Percentiles rank a stretch among this genome's conserved stretches.
Evolutionary conservation across 1,140 invertebrate genomes (phyloP).

Genomic region (Lordiphosa collinella): DNA sequence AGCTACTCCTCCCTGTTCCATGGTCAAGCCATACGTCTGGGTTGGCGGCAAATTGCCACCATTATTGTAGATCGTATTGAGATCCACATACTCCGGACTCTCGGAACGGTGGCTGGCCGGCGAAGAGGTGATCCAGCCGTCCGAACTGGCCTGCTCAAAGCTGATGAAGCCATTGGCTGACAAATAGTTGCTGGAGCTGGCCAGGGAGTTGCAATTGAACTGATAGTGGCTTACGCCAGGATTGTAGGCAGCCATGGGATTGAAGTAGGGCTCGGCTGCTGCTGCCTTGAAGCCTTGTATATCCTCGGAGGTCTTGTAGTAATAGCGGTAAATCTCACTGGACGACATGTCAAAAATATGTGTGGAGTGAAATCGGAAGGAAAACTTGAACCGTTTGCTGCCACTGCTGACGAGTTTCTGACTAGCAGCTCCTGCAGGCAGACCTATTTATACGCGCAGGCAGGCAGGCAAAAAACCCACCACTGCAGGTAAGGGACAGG

Average conservation of each 20-base stretch:
- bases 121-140: conserved; percentile 83
- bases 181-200: conserved; percentile 62
- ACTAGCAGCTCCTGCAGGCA: conserved; percentile 39
- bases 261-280: conserved; percentile 60
- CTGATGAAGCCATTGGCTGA: conserved; percentile 67
- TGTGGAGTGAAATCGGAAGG: neutral
- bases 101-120: conserved; percentile 82
- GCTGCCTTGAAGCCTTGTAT: conserved; percentile 66
- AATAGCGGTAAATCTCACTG: conserved; percentile 77
- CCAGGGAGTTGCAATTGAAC: conserved; percentile 59
- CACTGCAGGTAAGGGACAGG: conserved; percentile 54
- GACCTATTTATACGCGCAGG: conserved; percentile 57
- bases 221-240: conserved; percentile 61
- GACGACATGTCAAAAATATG: conserved; percentile 51
- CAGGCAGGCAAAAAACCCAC: conserved; percentile 44
- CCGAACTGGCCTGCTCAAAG: conserved; percentile 79
- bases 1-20: conserved; percentile 26
- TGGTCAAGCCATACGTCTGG: conserved; percentile 28
- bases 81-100: conserved; percentile 80
- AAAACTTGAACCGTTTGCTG: conserved; percentile 38
- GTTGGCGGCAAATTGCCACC: conserved; percentile 28
- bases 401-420: conserved; percentile 56
- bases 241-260: conserved; percentile 76
- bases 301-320: conserved; percentile 77
- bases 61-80: conserved; percentile 71